A percentile compares a stretch with the other conserved stretches of the same genome.
Evolutionary conservation across 2,797 vertebrate genomes (phyloP).

Genomic region (Oreochromis mossambicus): DNA sequence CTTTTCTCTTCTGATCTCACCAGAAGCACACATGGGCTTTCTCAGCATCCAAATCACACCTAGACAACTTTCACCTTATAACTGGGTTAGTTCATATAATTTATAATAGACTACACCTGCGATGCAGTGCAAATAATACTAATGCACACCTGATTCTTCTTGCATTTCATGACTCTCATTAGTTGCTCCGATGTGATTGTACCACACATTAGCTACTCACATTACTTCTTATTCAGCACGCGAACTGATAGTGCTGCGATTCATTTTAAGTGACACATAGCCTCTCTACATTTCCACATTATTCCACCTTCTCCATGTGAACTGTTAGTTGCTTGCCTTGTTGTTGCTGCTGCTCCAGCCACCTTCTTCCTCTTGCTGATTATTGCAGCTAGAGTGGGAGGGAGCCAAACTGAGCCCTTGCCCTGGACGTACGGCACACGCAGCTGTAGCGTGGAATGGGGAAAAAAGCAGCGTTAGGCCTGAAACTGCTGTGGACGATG

Average conservation of each 20-base stretch:
- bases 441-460: conserved; percentile 83
- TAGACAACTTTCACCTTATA: neutral
- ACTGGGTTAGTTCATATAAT: conserved; percentile 28
- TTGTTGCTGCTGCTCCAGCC: conserved; percentile 83
- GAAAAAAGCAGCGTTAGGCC: conserved; percentile 82
- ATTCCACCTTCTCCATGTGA: conserved; percentile 75
- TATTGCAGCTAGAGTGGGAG: conserved; percentile 85
- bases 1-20: conserved; percentile 26
- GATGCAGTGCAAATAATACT: conserved; percentile 35
- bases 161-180: conserved; percentile 12
- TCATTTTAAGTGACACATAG: conserved; percentile 59
- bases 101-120: conserved; percentile 22
- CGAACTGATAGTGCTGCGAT: conserved; percentile 35
- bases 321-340: conserved; percentile 81
- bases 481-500: conserved; percentile 82
- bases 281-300: conserved; percentile 61
- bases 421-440: conserved; percentile 79
- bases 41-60: conserved; percentile 12
- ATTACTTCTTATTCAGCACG: conserved; percentile 21
- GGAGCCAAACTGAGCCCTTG: conserved; percentile 79
- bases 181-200: conserved; percentile 33
- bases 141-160: conserved; percentile 26
- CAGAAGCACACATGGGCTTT: conserved; percentile 15
- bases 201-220: conserved; percentile 22
- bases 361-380: conserved; percentile 86